Percentiles rank a stretch among this genome's conserved stretches.
These are phyloP conservation scores for Notodonta dromedarius DNA, from an alignment of 2,888 invertebrate genomes.

Conservation along the genomic window DNA sequence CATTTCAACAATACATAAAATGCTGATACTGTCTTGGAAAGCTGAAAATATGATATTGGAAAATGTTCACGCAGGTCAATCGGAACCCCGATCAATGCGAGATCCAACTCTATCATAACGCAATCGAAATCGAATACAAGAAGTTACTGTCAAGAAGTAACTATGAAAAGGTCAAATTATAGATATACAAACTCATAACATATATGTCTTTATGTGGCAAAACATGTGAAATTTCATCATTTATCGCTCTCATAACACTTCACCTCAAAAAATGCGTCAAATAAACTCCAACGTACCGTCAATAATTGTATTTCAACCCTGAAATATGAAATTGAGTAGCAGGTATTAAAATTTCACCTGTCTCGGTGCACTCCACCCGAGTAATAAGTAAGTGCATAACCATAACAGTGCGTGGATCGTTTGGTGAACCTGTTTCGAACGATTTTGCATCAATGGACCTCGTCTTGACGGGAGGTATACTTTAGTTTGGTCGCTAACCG, in stretches of 20 bases:
- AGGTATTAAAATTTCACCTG: constrained; percentile 60
- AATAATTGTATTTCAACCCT: constrained; percentile 17
- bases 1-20: not conserved
- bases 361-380: constrained; percentile 40
- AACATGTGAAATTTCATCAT: not conserved
- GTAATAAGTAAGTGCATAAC: constrained; percentile 36
- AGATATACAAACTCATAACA: not conserved
- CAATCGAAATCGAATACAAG: constrained; percentile 2
- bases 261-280: not conserved
- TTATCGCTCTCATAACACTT: not conserved
- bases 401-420: constrained; percentile 22
- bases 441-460: constrained; percentile 50
- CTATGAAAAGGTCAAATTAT: not conserved
- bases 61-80: not conserved
- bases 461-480: not conserved
- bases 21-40: not conserved
- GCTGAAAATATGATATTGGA: not conserved
- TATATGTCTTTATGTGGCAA: not conserved
- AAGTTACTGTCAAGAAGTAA: not conserved
- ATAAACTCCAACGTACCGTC: not conserved
- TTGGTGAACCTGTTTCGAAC: constrained; percentile 29
- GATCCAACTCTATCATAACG: not conserved
- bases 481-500: not conserved
- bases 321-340: constrained; percentile 32
- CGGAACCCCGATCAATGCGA: not conserved